Conservation (phyloP, 1,140 invertebrate genomes). For the Papilio polyxenes region DNA sequence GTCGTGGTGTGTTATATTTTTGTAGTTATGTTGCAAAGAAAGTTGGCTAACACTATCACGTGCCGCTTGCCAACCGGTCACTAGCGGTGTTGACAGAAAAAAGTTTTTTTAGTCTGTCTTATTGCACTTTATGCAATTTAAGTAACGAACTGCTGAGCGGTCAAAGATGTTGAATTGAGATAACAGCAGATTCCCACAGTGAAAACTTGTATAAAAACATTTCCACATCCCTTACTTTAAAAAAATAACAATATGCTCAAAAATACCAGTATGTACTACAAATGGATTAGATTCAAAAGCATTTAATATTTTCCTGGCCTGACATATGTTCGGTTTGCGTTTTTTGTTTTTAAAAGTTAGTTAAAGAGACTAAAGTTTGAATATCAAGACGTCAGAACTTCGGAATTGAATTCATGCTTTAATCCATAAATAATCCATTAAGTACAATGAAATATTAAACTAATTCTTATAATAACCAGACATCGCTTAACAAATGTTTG, state of each 20-base stretch:
- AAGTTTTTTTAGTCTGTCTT: neutral
- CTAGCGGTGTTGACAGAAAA: neutral
- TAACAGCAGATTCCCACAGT: neutral
- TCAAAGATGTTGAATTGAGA: neutral
- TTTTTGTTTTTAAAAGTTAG: no score
- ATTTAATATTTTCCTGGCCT: no score
- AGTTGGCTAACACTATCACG: neutral
- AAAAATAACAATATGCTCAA: no score
- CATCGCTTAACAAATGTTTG: neutral
- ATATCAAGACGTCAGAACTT: neutral
- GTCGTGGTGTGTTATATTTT: neutral
- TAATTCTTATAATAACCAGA: neutral
- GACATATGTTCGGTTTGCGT: no score
- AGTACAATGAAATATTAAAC: neutral
- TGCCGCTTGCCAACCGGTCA: neutral
- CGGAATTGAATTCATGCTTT: neutral
- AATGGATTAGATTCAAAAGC: no score
- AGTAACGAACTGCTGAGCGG: neutral
- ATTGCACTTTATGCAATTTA: slow-evolving; percentile 5
- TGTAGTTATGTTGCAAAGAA: neutral
- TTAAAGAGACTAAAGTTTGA: neutral
- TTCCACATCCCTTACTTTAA: no score
- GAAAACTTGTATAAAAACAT: neutral
- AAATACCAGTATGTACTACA: no score
- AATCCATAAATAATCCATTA: neutral